Percentiles rank a stretch among this genome's conserved stretches.
phyloP scores from a whole-genome alignment of 2,113 vertebrate species.

The Tenebrosternarchus preto region DNA sequence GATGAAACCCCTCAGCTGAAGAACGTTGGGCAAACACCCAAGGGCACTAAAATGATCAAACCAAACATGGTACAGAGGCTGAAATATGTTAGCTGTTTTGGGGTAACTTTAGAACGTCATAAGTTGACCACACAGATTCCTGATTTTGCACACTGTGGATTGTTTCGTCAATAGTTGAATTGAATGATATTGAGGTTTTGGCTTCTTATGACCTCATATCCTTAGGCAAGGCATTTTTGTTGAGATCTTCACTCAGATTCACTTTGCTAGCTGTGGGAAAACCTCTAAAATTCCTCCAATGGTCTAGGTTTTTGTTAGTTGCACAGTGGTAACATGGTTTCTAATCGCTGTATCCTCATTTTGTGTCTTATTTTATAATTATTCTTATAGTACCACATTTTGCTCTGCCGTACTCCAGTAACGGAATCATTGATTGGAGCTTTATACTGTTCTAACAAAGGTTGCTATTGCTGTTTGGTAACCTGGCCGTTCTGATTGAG shows the following conservation, averaged over 20 bases:
- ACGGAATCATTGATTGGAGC: neutral
- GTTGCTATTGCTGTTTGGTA: conserved; percentile 2
- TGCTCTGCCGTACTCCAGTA: neutral
- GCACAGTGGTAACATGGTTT: neutral
- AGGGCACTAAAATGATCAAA: conserved; percentile 40
- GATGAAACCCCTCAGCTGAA: conserved; percentile 23
- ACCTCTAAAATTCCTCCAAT: conserved; percentile 17
- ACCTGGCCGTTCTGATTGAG: conserved; percentile 12
- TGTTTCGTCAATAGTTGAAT: conserved; percentile 28
- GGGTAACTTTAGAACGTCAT: conserved; percentile 44
- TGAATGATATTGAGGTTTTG: conserved; percentile 51
- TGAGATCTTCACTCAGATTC: conserved; percentile 30
- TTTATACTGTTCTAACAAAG: conserved; percentile 4
- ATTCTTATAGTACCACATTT: neutral
- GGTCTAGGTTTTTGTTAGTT: conserved; percentile 7
- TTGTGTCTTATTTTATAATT: neutral
- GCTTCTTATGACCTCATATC: conserved; percentile 44
- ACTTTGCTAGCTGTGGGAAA: conserved; percentile 6
- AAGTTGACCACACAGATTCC: conserved; percentile 51
- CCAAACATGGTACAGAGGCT: conserved; percentile 34
- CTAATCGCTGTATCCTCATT: neutral
- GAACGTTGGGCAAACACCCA: conserved; percentile 29
- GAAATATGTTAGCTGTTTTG: conserved; percentile 45
- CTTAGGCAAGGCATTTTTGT: conserved; percentile 42
- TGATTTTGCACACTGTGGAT: conserved; percentile 52